Conservation (phyloP, 2,888 invertebrate species). For the Philereme vetulata region DNA sequence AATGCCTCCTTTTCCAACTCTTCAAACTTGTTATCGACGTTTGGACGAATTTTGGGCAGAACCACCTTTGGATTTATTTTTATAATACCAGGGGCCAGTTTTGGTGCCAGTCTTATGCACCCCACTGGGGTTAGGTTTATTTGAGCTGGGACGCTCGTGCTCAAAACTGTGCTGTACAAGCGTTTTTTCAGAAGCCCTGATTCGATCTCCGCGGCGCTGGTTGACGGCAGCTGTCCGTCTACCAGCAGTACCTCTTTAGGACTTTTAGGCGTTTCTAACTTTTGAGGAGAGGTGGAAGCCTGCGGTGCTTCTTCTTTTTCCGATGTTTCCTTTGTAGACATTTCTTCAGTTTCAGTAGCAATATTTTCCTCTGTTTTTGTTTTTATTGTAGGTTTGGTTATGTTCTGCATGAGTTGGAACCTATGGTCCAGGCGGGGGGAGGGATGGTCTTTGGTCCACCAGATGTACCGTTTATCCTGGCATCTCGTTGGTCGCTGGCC, state of each 20-base stretch:
- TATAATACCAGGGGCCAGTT: slow-evolving; percentile 69
- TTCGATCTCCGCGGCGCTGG: slow-evolving; percentile 64
- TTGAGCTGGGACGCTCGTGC: slow-evolving; percentile 71
- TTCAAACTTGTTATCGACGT: slow-evolving; percentile 74
- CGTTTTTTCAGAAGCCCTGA: slow-evolving; percentile 68
- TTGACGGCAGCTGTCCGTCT: slow-evolving; percentile 64
- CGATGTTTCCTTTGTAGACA: slow-evolving; percentile 36
- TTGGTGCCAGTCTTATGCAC: slow-evolving; percentile 67
- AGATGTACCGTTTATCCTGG: slow-evolving; percentile 64
- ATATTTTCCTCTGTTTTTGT: slow-evolving; percentile 33
- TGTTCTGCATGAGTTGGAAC: slow-evolving; percentile 52
- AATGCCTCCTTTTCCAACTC: slow-evolving; percentile 85
- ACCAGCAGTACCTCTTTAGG: slow-evolving; percentile 50
- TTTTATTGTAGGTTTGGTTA: slow-evolving; percentile 39
- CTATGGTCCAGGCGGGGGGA: slow-evolving; percentile 58
- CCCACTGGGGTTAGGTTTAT: slow-evolving; percentile 58
- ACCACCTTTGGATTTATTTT: slow-evolving; percentile 74
- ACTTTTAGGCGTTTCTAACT: slow-evolving; percentile 47
- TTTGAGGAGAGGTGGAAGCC: slow-evolving; percentile 41
- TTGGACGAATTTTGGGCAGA: slow-evolving; percentile 61
- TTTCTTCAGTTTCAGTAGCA: slow-evolving; percentile 34
- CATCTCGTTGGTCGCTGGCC: slow-evolving; percentile 64
- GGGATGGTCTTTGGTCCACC: slow-evolving; percentile 70
- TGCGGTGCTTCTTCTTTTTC: slow-evolving; percentile 35
- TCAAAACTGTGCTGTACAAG: slow-evolving; percentile 81